Percentiles rank a stretch among this genome's conserved stretches.
Evolutionary conservation across 2,113 vertebrate genomes (phyloP).

Genomic region (Chaenogobius annularis): DNA sequence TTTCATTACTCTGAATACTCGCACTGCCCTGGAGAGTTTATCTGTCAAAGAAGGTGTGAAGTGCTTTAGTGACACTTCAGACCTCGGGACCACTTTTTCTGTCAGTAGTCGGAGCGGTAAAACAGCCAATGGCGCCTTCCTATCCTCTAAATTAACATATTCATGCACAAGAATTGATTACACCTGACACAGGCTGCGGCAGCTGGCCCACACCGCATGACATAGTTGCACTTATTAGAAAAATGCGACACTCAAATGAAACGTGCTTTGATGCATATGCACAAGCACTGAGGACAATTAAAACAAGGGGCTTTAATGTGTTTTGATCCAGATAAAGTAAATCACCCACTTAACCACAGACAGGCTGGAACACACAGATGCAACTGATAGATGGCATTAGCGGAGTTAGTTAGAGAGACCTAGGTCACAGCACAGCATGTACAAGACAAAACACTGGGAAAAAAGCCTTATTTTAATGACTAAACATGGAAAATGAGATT

Average conservation of each 20-base stretch:
- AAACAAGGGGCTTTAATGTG: neutral
- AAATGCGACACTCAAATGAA: slow-evolving; percentile 1
- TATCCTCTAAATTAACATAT: slow-evolving; percentile 52
- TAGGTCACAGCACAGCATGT: neutral
- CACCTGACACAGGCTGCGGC: slow-evolving; percentile 35
- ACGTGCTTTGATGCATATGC: neutral
- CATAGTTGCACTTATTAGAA: slow-evolving; percentile 28
- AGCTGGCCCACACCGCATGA: slow-evolving; percentile 29
- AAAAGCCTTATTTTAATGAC: neutral
- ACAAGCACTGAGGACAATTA: slow-evolving; percentile 13
- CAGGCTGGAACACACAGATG: neutral
- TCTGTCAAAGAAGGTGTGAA: slow-evolving; percentile 23
- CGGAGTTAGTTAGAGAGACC: neutral
- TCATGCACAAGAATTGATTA: slow-evolving; percentile 47
- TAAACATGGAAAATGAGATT: neutral
- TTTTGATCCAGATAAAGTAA: slow-evolving; percentile 38
- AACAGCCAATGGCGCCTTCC: slow-evolving; percentile 47
- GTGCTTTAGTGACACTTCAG: slow-evolving; percentile 26
- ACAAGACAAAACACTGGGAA: neutral
- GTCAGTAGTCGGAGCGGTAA: slow-evolving; percentile 44
- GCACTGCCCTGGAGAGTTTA: slow-evolving; percentile 16
- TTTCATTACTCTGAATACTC: slow-evolving; percentile 21
- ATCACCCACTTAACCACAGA: slow-evolving; percentile 23
- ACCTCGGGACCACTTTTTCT: slow-evolving; percentile 39
- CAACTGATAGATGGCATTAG: neutral